Evolutionary conservation across 1,140 invertebrate genomes (phyloP), one percentile per base, ranked within the genome.

Genomic region (Fopius arisanus): DNA sequence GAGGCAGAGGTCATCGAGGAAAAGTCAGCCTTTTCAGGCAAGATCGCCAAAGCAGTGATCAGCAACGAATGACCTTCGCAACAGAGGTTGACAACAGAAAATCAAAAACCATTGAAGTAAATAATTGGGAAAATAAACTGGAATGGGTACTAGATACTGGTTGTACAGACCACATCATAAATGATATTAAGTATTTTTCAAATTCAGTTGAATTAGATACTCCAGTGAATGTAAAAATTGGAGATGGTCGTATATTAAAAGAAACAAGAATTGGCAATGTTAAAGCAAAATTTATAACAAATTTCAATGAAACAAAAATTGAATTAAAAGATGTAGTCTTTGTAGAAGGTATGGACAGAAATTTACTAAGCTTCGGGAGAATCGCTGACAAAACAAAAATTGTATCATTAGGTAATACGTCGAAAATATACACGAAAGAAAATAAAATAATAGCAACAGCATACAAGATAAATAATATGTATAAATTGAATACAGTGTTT

Each of bases 181-280:
- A 79, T 59, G 43, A 79, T 71, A 68, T 73, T 63, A 41, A 41
- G 2, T 72, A 73, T 59, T 78, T 74, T 75, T 51, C 12, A 14
- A 71, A 77, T 54, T 73, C 3, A 29, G 31, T 77, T 29, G 41
- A 65, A 31, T 73, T 78, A 29, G 70, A 77, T 66, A 67, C 69
- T 16, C 76, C 70, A 6, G 72, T 77, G 21, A 77, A 79, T n/a
- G 76, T 79, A 51, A 79, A 76, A 79, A 69, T 79, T 2, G 78
- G 72, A 10, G 76, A 79, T 62, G 72, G 78, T 65, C 65, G 76
- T 75, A 71, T 65, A 16, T 75, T 77, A 26, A 77, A 77, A 66
- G 74, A 51, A n/a, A 77, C 78, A 5, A 79, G 75, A 75, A 48
- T 76, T 41, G 78, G 76, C 10, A 74, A 76, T 67, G 40, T 79